A percentile compares a stretch with the other conserved stretches of the same genome.
Conservation (phyloP, 2,113 vertebrate species). For the Mixornis gularis region DNA sequence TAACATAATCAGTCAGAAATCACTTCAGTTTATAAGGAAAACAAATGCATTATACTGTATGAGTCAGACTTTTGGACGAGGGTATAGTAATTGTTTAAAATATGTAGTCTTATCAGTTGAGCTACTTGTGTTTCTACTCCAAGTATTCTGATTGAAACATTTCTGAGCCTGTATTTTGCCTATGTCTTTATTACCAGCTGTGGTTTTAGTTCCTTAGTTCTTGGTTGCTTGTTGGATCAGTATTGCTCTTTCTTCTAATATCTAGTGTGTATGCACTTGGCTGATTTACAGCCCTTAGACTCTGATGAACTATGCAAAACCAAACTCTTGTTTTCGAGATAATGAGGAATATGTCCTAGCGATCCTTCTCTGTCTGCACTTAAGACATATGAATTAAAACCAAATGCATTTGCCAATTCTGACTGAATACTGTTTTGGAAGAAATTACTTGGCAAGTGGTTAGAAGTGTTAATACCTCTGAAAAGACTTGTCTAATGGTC, state of each 20-base stretch:
- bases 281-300: neutral
- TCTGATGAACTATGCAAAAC: neutral
- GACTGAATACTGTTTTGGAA: neutral
- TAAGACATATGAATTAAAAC: neutral
- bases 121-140: neutral
- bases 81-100: neutral
- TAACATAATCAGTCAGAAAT: neutral
- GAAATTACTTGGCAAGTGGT: neutral
- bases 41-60: neutral
- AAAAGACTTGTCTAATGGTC: neutral
- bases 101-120: neutral
- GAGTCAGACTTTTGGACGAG: neutral
- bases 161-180: neutral
- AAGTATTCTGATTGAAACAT: neutral
- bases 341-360: neutral
- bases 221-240: neutral
- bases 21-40: neutral
- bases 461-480: neutral
- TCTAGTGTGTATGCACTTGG: neutral
- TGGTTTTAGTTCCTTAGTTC: neutral
- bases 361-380: neutral
- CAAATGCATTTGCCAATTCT: neutral
- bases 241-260: neutral
- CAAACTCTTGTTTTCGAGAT: neutral
- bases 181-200: neutral